phyloP scores from a whole-genome alignment of 2,113 vertebrate species.

The Forbesichthys papilliferus region DNA sequence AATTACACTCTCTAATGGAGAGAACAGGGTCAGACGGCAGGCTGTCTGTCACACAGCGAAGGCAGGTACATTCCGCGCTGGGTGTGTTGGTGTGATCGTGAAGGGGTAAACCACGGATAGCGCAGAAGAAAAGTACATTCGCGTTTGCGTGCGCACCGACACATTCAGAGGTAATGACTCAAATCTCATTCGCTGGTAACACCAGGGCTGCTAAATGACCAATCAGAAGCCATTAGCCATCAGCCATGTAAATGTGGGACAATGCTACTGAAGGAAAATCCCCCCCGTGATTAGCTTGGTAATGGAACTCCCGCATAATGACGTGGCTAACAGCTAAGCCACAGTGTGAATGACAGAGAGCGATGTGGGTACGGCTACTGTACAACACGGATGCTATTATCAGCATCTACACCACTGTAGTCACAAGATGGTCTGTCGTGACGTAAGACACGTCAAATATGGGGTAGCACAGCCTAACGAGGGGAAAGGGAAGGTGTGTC shows the following conservation, averaged over 20 bases:
- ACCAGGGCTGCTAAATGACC: constrained; percentile 72
- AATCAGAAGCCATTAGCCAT: constrained; percentile 76
- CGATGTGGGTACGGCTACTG: not conserved
- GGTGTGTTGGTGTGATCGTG: constrained; percentile 51
- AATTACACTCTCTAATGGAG: constrained; percentile 99
- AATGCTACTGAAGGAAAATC: constrained; percentile 66
- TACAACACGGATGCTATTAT: not conserved
- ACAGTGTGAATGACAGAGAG: not conserved
- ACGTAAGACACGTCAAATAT: not conserved
- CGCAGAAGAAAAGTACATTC: constrained; percentile 57
- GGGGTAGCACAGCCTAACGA: no score
- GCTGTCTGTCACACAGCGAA: constrained; percentile 75
- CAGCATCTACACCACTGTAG: not conserved
- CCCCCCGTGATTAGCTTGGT: constrained; percentile 65
- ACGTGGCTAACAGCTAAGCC: constrained; percentile 43
- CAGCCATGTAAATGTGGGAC: constrained; percentile 73
- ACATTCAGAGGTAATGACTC: constrained; percentile 69
- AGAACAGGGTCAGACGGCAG: constrained; percentile 87
- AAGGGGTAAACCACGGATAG: constrained; percentile 46
- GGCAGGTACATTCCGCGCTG: constrained; percentile 43
- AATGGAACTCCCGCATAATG: constrained; percentile 61
- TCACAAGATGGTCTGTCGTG: not conserved
- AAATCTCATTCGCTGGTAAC: constrained; percentile 70
- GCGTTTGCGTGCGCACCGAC: constrained; percentile 53
- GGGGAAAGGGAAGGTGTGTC: constrained; percentile 22